Base-by-base conservation (phyloP, 1,140 invertebrate species). In the Drosophila repleta region DNA sequence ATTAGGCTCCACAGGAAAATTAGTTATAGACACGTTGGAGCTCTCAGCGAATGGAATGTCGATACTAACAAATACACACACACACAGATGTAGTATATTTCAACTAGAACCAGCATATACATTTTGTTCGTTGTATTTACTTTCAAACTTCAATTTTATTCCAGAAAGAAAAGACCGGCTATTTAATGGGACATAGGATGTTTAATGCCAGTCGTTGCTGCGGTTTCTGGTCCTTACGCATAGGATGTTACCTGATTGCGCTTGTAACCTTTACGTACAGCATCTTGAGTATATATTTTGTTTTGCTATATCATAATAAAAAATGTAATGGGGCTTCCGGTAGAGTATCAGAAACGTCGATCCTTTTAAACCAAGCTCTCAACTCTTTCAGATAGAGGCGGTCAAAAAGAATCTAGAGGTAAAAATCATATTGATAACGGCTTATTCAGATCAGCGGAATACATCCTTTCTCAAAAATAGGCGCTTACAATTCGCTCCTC, bases 1-100 rank as follows among this genome's bases (percentile, higher is more conserved):
- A 84, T 64, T 81, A 80, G 78, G 60, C 63, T 37, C 52, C 48
- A 52, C 26, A 52, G n/a, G n/a, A 26, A 24, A 49, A 17, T 49
- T 37, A 15, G 18, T 46, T 35, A 41, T 60, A 11, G 32, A 32
- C 68, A 65, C 52, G 21, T 56, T 41, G 45, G 10, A 3, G 11
- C 32, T 35, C 11, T 13, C 10, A 35, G 2, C 10, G 32, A 35
- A 29, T 26, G 24, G 4, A 6, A 4, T n/a, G n/a, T n/a, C n/a
- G n/a, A n/a, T n/a, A n/a, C n/a, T n/a, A n/a, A n/a, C 6, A 4
- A 6, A 26, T 26, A 26, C 1, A 2, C 24, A 6, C 24, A 26
- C 4, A 26, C 4, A 26, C 4, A 5, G 6, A 26, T 26, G 6
- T 26, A 26, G 6, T 29, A 29, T 8, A 8, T 29, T 8, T 29